These are phyloP conservation scores for Cyclophora albipunctata DNA, from an alignment of 2,888 invertebrate species.

Conservation along the genomic window DNA sequence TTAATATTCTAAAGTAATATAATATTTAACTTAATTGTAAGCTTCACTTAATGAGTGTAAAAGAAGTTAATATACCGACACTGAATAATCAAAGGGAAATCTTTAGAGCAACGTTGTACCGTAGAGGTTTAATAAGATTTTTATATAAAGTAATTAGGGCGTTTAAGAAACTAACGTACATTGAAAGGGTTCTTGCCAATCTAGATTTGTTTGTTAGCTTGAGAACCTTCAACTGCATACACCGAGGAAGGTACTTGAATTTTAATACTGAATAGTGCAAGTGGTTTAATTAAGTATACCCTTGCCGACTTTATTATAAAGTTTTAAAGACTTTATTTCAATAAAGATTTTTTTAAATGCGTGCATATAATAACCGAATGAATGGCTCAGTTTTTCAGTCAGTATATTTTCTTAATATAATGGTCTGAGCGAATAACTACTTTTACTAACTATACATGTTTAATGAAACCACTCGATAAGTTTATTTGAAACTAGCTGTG, in stretches of 20 bases:
- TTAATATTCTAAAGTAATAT: conserved; percentile 19
- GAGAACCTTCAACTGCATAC: conserved; percentile 12
- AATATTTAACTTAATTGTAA: conserved; percentile 21
- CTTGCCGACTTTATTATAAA: no score
- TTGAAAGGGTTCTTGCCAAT: conserved; percentile 22
- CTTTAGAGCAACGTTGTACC: conserved; percentile 2
- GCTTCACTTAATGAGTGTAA: conserved; percentile 17
- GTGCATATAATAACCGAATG: no score
- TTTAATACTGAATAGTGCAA: conserved; percentile 25
- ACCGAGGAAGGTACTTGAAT: conserved; percentile 25
- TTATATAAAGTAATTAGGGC: conserved; percentile 10
- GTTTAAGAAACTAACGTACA: conserved; percentile 5
- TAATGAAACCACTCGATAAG: no score
- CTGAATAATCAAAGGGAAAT: conserved; percentile 1
- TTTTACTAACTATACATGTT: no score
- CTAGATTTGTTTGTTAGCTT: conserved; percentile 21
- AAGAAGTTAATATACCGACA: no score
- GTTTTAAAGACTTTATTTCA: no score
- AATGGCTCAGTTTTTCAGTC: no score
- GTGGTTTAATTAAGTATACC: conserved; percentile 53
- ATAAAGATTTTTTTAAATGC: no score
- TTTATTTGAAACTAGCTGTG: no score
- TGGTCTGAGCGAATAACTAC: no score
- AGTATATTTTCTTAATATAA: no score
- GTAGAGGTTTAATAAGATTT: conserved; percentile 8